Base-by-base conservation (phyloP, 1,140 invertebrate genomes). In the Aphaenogaster rudis region DNA sequence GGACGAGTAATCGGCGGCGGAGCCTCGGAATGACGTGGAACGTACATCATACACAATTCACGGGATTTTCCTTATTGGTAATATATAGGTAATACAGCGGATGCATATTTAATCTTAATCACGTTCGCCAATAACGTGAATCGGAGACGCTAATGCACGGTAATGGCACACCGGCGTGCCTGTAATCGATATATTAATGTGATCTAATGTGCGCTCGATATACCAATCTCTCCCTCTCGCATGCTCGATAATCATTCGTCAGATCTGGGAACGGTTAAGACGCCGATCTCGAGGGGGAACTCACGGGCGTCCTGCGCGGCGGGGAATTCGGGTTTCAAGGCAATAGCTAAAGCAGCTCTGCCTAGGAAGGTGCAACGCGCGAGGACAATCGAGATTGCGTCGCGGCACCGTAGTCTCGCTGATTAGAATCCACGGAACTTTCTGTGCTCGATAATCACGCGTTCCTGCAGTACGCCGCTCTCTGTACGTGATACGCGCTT, bases 41-140 rank as follows among this genome's bases (percentile, higher is more conserved):
- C 50, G 79, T 74, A 50, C 13, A 72, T 82, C 67, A 72, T 74
- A 39, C 28, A 45, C 42, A 57, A 50, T 76, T 45, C n/a, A 15
- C 54, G n/a, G 54, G n/a, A 74, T 39, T n/a, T 36, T 50, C 39
- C 54, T 84, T 76, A 84, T 76, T 76, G 69, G 52, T n/a, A 61
- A 61, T 61, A 74, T 48, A 59, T 61, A 59, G 17, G 8, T 74
- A 86, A 86, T 71, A 79, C 33, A 2, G 39, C 45, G 50, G 50
- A 74, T 64, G 54, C 54, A 74, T 66, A 64, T 77, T 90, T 87
- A 89, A 90, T 90, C 88, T 89, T 89, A 87, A 90, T 87, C 72
- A 72, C 39, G n/a, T 15, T 36, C 15, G 57, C n/a, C 3, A 57
- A 50, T 54, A 39, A 69, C 50, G 78, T n/a, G 21, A 69, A 63